Percentiles rank a stretch among this genome's conserved stretches.
Evolutionary conservation across 2,113 vertebrate genomes (phyloP).

Genomic region (Synodontis membranacea): DNA sequence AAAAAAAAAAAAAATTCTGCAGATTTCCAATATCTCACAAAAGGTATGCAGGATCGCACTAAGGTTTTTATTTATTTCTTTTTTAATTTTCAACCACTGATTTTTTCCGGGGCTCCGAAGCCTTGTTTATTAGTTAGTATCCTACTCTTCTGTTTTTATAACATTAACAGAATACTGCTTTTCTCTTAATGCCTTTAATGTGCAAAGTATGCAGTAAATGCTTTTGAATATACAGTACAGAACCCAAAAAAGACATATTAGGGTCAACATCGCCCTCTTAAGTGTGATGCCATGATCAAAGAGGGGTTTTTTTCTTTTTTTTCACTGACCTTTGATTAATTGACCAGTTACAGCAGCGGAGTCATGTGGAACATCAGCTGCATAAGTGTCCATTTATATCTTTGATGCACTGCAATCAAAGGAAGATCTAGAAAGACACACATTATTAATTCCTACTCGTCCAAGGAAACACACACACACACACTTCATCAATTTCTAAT

Average conservation of each 20-base stretch:
- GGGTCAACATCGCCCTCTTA: neutral
- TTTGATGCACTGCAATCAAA: neutral
- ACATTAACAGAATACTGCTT: neutral
- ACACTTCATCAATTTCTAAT: neutral
- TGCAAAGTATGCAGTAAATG: neutral
- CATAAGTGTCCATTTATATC: neutral
- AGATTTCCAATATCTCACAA: no score
- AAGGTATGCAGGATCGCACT: no score
- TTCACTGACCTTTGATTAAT: constrained; percentile 12
- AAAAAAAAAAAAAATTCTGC: no score
- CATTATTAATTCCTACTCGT: neutral
- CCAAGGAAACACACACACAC: neutral
- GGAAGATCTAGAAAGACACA: neutral
- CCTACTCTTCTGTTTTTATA: neutral
- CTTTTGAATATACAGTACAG: neutral
- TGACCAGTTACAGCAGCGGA: constrained; percentile 13
- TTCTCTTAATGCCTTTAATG: neutral
- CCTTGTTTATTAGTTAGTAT: neutral
- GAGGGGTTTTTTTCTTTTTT: no score
- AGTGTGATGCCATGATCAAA: constrained; percentile 1
- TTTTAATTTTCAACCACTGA: no score
- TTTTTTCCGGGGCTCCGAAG: no score
- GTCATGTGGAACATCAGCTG: constrained; percentile 11
- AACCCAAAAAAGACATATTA: neutral
- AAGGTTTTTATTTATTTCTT: no score